Conservation (phyloP, 2,888 invertebrate genomes). For the Sinotaia quadrata region DNA sequence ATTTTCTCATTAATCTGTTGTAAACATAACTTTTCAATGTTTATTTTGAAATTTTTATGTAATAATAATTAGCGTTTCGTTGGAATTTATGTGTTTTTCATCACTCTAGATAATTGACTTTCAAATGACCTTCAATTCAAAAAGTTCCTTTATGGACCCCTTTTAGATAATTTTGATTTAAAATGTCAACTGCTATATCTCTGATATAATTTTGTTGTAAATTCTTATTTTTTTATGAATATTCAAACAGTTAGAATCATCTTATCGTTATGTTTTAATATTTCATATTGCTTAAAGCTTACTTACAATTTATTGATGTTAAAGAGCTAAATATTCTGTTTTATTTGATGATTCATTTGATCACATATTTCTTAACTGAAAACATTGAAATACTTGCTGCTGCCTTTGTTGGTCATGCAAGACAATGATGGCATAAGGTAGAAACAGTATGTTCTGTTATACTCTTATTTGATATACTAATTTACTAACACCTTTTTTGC, state of each 20-base stretch:
- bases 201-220: background rate
- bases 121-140: slow-evolving; percentile 52
- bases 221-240: background rate
- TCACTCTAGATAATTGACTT: slow-evolving; percentile 41
- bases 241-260: background rate
- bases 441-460: too few relatives aligned
- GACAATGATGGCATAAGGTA: too few relatives aligned
- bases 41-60: slow-evolving; percentile 27
- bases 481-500: too few relatives aligned
- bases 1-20: too few relatives aligned
- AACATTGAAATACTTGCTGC: too few relatives aligned
- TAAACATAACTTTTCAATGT: slow-evolving; percentile 20
- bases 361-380: too few relatives aligned
- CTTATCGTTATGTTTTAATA: background rate
- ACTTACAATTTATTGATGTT: background rate
- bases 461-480: too few relatives aligned
- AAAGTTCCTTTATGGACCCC: slow-evolving; percentile 57
- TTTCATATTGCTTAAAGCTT: background rate
- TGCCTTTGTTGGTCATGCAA: too few relatives aligned
- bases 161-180: slow-evolving; percentile 58
- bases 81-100: slow-evolving; percentile 41
- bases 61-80: slow-evolving; percentile 48
- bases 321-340: background rate
- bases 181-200: slow-evolving; percentile 32
- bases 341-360: too few relatives aligned